A percentile compares a stretch with the other conserved stretches of the same genome.
Evolutionary conservation across 2,113 vertebrate genomes (phyloP).

Genomic region (Misgurnus mizolepis): DNA sequence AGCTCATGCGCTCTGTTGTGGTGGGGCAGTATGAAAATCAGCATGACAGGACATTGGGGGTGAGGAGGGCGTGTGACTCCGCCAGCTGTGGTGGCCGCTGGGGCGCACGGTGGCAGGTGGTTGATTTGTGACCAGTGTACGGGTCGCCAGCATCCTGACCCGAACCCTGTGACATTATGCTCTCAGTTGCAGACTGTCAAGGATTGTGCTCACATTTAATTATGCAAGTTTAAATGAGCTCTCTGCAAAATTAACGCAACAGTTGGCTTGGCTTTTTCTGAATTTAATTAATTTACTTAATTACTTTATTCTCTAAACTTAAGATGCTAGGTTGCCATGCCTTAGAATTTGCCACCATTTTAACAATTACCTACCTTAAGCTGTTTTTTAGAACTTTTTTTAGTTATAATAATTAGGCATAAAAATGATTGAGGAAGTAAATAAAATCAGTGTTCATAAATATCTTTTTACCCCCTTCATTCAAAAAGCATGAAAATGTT

Average conservation of each 20-base stretch:
- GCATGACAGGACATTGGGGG: constrained; percentile 9
- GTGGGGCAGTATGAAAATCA: constrained; percentile 43
- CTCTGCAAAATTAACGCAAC: not conserved
- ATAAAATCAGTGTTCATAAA: too few species aligned
- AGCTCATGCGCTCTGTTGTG: constrained; percentile 16
- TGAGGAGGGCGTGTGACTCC: constrained; percentile 16
- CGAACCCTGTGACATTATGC: constrained; percentile 40
- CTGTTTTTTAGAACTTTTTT: too few species aligned
- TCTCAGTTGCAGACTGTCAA: constrained; percentile 3
- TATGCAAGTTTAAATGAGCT: constrained; percentile 31
- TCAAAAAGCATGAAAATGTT: too few species aligned
- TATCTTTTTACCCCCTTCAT: too few species aligned
- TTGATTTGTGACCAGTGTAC: constrained; percentile 50
- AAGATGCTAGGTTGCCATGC: too few species aligned
- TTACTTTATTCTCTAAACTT: too few species aligned
- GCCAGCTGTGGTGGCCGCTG: constrained; percentile 44
- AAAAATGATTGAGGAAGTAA: too few species aligned
- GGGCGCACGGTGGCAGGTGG: constrained; percentile 45
- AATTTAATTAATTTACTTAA: not conserved
- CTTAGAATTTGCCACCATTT: too few species aligned
- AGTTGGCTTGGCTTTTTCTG: too few species aligned
- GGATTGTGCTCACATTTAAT: constrained; percentile 40
- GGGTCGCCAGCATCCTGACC: constrained; percentile 37
- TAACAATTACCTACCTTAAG: too few species aligned
- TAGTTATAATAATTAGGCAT: too few species aligned